Conservation (phyloP, 2,797 vertebrate genomes). For the Lepus townsendii region DNA sequence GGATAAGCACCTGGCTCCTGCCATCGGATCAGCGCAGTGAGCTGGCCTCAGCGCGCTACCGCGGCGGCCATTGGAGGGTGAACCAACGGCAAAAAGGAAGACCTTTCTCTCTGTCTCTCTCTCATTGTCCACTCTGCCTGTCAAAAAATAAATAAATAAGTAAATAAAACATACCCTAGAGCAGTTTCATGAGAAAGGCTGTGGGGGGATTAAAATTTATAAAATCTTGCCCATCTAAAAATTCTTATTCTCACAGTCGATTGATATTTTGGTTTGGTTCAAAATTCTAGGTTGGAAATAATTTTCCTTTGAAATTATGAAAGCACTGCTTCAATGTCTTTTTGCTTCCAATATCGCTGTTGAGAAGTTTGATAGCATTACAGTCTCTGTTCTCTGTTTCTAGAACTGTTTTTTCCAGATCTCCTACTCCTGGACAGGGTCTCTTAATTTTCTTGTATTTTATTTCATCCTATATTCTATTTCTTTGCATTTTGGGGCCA, state of each 20-base stretch:
- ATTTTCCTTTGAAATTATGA: background rate
- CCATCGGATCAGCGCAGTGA: too few relatives aligned
- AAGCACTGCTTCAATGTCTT: background rate
- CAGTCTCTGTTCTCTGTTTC: background rate
- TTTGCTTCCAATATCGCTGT: background rate
- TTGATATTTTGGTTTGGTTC: background rate
- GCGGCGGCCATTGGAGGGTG: too few relatives aligned
- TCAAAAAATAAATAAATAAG: too few relatives aligned
- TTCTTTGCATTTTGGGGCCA: background rate
- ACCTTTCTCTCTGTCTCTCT: too few relatives aligned
- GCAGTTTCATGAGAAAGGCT: slow-evolving; percentile 39
- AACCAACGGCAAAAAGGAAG: too few relatives aligned
- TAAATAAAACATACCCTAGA: background rate
- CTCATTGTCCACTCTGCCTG: too few relatives aligned
- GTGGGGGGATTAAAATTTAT: background rate
- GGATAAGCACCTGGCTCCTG: too few relatives aligned
- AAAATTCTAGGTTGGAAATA: slow-evolving; percentile 27
- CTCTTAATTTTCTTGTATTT: slow-evolving; percentile 19
- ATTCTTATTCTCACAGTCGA: background rate
- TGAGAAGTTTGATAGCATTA: background rate
- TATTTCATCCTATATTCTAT: slow-evolving; percentile 9
- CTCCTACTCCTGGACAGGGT: background rate
- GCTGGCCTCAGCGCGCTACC: too few relatives aligned
- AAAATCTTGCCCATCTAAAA: slow-evolving; percentile 23
- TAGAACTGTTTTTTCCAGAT: background rate